Percentiles rank a stretch among this genome's conserved stretches.
Evolutionary conservation across 2,888 invertebrate genomes (phyloP).

Genomic region (Acheta domesticus): DNA sequence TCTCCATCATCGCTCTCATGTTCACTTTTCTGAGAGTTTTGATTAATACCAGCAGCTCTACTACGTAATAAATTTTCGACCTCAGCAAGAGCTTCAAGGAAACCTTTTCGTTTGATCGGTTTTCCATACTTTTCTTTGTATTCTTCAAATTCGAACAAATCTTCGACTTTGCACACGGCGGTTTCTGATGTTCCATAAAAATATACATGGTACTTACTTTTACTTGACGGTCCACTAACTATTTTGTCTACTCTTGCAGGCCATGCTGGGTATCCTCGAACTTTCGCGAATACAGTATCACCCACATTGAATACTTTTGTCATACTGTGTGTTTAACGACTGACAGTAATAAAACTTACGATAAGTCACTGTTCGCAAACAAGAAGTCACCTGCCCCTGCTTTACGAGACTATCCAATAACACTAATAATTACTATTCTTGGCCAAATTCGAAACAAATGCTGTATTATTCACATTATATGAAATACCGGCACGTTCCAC

Average conservation of each 20-base stretch:
- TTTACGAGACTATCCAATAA: no score
- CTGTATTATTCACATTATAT: no score
- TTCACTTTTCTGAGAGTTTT: conserved; percentile 21
- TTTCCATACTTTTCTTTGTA: conserved; percentile 76
- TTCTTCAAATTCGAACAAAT: conserved; percentile 78
- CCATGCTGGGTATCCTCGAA: conserved; percentile 97
- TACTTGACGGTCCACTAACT: conserved; percentile 60
- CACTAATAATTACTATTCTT: no score
- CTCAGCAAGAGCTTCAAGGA: conserved; percentile 83
- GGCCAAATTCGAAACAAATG: no score
- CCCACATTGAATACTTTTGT: conserved; percentile 68
- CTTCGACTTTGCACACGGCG: conserved; percentile 76
- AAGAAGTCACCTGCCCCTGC: no score
- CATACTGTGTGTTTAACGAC: conserved; percentile 36
- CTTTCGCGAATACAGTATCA: conserved; percentile 94
- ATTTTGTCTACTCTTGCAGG: conserved; percentile 63
- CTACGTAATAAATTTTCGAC: conserved; percentile 60
- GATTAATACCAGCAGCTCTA: neutral
- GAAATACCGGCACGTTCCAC: no score
- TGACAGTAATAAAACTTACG: no score
- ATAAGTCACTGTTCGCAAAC: no score
- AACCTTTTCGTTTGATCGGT: conserved; percentile 74
- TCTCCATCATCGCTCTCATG: conserved; percentile 40
- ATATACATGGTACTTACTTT: conserved; percentile 70
- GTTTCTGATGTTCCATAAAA: conserved; percentile 95